phyloP scores from a whole-genome alignment of 2,797 vertebrate genomes.

The Dryobates pubescens region DNA sequence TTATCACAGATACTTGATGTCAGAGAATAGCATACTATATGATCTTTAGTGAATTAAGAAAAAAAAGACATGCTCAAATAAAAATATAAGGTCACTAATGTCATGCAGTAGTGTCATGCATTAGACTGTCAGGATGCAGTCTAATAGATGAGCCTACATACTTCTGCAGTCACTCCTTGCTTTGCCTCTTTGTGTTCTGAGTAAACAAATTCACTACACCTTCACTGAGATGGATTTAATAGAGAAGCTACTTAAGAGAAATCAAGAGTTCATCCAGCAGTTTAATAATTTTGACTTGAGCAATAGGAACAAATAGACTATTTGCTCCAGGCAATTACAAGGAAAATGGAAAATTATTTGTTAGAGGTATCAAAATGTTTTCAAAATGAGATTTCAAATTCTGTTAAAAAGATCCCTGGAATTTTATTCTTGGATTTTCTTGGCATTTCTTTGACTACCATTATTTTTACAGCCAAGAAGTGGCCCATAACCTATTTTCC shows the following conservation, averaged over 20 bases:
- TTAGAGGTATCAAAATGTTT: conserved; percentile 2
- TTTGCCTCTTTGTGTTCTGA: neutral
- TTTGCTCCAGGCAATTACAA: neutral
- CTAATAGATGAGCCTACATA: neutral
- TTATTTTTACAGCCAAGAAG: conserved; percentile 8
- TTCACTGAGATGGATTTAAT: neutral
- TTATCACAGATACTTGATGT: neutral
- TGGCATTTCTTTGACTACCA: neutral
- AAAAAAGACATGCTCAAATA: neutral
- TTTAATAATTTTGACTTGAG: neutral
- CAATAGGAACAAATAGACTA: neutral
- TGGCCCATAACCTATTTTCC: conserved; percentile 31
- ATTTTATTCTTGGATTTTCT: conserved; percentile 37
- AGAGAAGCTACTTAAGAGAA: neutral
- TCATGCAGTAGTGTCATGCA: too few species aligned
- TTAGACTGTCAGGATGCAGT: neutral
- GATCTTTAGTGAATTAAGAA: neutral
- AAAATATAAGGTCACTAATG: neutral
- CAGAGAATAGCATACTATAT: neutral
- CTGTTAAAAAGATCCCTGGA: conserved; percentile 10
- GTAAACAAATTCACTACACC: neutral
- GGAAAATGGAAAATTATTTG: conserved; percentile 2
- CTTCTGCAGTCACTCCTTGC: neutral
- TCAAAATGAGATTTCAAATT: conserved; percentile 14
- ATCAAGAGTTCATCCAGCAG: neutral